Evolutionary conservation across 1,140 invertebrate species (phyloP).

Genomic region (Steinernema feltiae): DNA sequence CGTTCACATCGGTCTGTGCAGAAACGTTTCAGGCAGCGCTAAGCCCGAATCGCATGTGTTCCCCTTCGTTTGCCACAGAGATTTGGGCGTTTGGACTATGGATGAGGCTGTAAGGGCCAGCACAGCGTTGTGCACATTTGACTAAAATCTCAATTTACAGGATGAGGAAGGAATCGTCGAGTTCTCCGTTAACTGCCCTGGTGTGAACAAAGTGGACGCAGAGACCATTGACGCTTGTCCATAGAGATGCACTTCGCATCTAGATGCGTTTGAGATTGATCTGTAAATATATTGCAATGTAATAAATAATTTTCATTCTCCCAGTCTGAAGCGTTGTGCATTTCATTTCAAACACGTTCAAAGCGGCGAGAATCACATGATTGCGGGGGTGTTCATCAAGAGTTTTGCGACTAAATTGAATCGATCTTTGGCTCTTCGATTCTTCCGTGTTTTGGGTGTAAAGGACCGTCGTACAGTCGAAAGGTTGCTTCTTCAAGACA

Average conservation of each 20-base stretch:
- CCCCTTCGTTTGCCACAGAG: constrained; percentile 28
- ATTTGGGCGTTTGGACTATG: constrained; percentile 26
- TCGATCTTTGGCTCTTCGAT: no score
- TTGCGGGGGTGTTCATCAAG: no score
- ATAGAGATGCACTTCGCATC: background rate
- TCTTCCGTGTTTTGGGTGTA: no score
- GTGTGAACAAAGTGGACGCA: background rate
- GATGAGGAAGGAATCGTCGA: constrained; percentile 31
- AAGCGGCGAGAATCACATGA: no score
- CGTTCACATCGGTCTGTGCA: constrained; percentile 25
- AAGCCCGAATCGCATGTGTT: constrained; percentile 22
- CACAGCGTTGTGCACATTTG: background rate
- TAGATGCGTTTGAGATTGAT: background rate
- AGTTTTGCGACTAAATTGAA: no score
- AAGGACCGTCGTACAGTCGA: no score
- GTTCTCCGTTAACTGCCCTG: constrained; percentile 21
- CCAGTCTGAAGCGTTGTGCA: no score
- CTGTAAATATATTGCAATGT: constrained; percentile 11
- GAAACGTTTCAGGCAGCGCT: constrained; percentile 17
- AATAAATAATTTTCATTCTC: constrained; percentile 10
- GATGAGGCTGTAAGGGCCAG: constrained; percentile 23
- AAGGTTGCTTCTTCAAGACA: no score
- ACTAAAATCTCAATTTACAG: constrained; percentile 12
- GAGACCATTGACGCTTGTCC: constrained; percentile 21
- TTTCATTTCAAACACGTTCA: no score